Evolutionary conservation across 2,113 vertebrate species (phyloP).

Genomic region (Hippocampus zosterae): DNA sequence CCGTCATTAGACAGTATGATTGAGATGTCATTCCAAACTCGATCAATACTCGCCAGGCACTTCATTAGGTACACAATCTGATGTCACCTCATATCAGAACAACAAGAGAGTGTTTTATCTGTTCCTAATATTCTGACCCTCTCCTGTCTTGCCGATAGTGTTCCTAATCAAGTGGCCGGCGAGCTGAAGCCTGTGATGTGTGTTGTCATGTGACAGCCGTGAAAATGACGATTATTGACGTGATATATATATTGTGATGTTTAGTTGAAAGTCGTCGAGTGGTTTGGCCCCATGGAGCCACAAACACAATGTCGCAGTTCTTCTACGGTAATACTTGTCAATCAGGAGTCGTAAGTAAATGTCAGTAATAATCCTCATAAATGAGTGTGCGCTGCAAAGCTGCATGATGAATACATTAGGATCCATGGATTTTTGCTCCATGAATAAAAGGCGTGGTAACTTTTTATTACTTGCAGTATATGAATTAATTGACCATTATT

Average conservation of each 20-base stretch:
- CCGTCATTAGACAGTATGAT: background rate
- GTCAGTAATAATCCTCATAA: background rate
- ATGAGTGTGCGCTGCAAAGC: background rate
- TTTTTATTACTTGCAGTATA: background rate
- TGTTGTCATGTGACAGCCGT: too few relatives aligned
- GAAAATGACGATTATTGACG: background rate
- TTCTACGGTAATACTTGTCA: too few relatives aligned
- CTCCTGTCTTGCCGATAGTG: background rate
- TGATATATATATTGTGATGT: background rate
- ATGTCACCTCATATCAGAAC: background rate
- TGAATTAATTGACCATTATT: background rate
- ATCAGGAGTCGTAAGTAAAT: too few relatives aligned
- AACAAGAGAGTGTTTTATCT: background rate
- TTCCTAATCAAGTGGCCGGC: background rate
- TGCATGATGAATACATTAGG: background rate
- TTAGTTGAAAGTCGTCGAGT: too few relatives aligned
- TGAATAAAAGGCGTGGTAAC: background rate
- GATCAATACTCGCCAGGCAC: background rate
- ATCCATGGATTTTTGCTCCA: background rate
- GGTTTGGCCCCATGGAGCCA: too few relatives aligned
- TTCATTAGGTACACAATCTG: background rate
- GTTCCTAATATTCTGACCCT: background rate
- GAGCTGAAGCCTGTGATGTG: background rate
- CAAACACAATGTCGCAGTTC: too few relatives aligned
- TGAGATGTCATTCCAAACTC: background rate